These are phyloP conservation scores for Mesopsocus fuscifrons DNA, from an alignment of 2,888 invertebrate species.

Conservation along the genomic window DNA sequence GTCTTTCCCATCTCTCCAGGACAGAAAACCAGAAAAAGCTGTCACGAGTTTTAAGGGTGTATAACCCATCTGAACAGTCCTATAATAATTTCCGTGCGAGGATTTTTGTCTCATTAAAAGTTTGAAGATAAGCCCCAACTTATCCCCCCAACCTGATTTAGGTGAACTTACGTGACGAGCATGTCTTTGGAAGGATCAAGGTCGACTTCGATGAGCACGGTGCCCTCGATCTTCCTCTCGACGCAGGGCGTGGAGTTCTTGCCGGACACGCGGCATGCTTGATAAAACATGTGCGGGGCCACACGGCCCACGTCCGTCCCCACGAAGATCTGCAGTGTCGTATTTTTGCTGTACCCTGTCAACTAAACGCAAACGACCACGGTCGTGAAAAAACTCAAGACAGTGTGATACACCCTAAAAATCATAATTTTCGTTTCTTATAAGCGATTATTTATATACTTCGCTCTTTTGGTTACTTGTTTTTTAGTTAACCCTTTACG, in stretches of 20 bases:
- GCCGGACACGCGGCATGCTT: constrained; percentile 88
- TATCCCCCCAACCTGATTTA: too few relatives aligned
- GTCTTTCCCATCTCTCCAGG: too few relatives aligned
- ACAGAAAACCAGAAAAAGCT: too few relatives aligned
- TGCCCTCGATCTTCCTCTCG: constrained; percentile 84
- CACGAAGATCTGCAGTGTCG: constrained; percentile 79
- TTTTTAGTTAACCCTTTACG: too few relatives aligned
- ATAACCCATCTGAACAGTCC: too few relatives aligned
- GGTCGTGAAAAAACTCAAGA: not conserved
- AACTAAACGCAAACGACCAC: constrained; percentile 35
- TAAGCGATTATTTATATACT: not conserved
- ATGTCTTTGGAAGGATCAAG: constrained; percentile 78
- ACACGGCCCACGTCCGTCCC: constrained; percentile 82
- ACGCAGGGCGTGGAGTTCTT: constrained; percentile 88
- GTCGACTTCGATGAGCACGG: constrained; percentile 81
- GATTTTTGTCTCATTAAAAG: too few relatives aligned
- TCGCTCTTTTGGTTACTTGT: not conserved
- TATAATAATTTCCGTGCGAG: too few relatives aligned
- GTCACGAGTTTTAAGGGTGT: too few relatives aligned
- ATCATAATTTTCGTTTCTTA: too few relatives aligned
- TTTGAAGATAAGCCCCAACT: too few relatives aligned
- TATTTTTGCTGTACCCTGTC: constrained; percentile 67
- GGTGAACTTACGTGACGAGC: constrained; percentile 44
- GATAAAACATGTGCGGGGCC: constrained; percentile 92
- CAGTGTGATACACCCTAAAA: not conserved